A percentile compares a stretch with the other conserved stretches of the same genome.
phyloP scores from a whole-genome alignment of 2,797 vertebrate genomes.

The Capromys pilorides region DNA sequence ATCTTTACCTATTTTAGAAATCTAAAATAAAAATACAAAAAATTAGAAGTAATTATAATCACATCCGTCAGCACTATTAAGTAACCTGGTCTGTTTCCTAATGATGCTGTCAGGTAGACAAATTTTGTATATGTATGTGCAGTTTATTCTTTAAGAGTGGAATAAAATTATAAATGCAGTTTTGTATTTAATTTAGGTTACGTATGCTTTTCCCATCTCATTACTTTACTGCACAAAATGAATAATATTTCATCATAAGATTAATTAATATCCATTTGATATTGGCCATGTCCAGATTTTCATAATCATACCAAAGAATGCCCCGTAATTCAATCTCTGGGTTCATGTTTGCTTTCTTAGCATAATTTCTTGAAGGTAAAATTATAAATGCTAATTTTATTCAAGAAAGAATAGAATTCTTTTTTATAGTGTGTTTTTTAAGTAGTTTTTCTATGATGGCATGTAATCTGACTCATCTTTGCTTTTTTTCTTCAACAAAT shows the following conservation, averaged over 20 bases:
- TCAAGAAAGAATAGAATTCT: slow-evolving; percentile 59
- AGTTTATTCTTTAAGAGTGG: slow-evolving; percentile 16
- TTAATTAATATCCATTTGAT: slow-evolving; percentile 34
- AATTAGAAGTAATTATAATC: background rate
- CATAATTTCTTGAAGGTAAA: slow-evolving; percentile 17
- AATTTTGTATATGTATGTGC: background rate
- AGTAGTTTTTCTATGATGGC: slow-evolving; percentile 59
- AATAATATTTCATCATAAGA: slow-evolving; percentile 32
- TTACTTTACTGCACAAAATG: slow-evolving; percentile 9
- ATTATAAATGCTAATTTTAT: slow-evolving; percentile 52
- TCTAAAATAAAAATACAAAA: slow-evolving; percentile 40
- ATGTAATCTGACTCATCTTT: slow-evolving; percentile 52
- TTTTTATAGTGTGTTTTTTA: slow-evolving; percentile 54
- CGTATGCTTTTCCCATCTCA: background rate
- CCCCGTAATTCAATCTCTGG: background rate
- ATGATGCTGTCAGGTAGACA: background rate
- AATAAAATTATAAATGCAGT: background rate
- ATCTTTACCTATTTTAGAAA: slow-evolving; percentile 20
- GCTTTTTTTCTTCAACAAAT: slow-evolving; percentile 66
- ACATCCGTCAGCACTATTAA: slow-evolving; percentile 25
- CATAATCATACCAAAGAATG: background rate
- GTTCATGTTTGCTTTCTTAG: background rate
- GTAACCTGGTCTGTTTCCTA: slow-evolving; percentile 4
- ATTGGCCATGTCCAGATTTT: background rate
- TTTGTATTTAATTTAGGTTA: slow-evolving; percentile 4